Percentiles rank a stretch among this genome's conserved stretches.
Conservation (phyloP, 2,888 invertebrate species). For the Hydrotaea diabolus region DNA sequence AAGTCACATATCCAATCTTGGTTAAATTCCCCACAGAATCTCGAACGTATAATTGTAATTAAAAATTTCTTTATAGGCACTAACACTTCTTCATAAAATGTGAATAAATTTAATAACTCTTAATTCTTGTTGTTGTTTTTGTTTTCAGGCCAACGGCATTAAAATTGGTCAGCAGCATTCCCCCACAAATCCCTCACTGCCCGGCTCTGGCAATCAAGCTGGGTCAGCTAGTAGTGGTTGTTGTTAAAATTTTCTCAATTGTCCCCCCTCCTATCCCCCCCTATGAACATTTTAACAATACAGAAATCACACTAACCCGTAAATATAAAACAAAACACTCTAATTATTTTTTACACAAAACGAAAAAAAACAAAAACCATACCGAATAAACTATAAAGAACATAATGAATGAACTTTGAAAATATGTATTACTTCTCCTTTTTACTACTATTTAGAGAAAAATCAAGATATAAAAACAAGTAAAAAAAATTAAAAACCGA, state of each 20-base stretch:
- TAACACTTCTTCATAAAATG: too few species aligned
- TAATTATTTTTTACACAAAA: constrained; percentile 60
- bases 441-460: constrained; percentile 54
- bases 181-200: constrained; percentile 90
- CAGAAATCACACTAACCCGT: constrained; percentile 52
- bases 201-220: constrained; percentile 90
- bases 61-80: too few species aligned
- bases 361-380: constrained; percentile 35
- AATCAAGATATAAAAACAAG: constrained; percentile 26
- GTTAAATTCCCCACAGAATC: too few species aligned
- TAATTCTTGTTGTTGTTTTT: constrained; percentile 41
- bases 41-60: too few species aligned
- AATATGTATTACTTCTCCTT: constrained; percentile 44
- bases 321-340: constrained; percentile 47
- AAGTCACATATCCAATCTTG: too few species aligned
- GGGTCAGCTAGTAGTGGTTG: constrained; percentile 91
- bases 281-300: constrained; percentile 49
- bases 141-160: constrained; percentile 97
- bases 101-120: too few species aligned
- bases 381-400: constrained; percentile 40
- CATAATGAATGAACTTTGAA: constrained; percentile 45
- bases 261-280: constrained; percentile 27
- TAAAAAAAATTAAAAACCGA: constrained; percentile 13
- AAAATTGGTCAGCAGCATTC: constrained; percentile 99
- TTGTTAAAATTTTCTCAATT: constrained; percentile 84